These are phyloP conservation scores for Cyprinus carpio DNA, from an alignment of 2,113 vertebrate species.

Conservation along the genomic window DNA sequence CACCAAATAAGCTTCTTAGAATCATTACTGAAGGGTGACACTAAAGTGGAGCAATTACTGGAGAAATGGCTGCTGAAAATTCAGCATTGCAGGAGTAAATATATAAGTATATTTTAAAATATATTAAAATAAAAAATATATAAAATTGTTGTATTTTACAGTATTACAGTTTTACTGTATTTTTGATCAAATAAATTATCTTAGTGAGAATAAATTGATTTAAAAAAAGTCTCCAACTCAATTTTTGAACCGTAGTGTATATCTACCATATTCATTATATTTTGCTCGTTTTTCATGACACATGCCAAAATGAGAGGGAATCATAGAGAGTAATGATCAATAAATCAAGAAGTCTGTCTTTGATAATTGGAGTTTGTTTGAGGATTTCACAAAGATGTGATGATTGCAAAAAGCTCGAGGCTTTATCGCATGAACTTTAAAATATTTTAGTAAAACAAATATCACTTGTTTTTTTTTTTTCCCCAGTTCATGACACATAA, in stretches of 20 bases:
- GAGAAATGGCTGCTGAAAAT: too few relatives aligned
- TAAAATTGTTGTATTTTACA: not conserved
- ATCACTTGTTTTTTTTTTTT: not conserved
- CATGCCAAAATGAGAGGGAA: not conserved
- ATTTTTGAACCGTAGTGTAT: too few relatives aligned
- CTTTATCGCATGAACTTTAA: not conserved
- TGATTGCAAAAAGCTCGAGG: not conserved
- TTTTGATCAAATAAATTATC: not conserved
- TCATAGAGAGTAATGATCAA: not conserved
- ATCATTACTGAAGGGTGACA: too few relatives aligned
- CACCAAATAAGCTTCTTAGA: too few relatives aligned
- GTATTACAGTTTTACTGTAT: not conserved
- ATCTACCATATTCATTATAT: not conserved
- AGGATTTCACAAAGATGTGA: not conserved
- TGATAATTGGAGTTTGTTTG: not conserved
- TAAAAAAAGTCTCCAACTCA: too few relatives aligned
- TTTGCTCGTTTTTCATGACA: not conserved
- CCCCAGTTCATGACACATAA: not conserved
- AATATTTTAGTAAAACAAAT: slow-evolving; percentile 3
- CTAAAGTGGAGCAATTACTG: too few relatives aligned
- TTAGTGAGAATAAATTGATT: not conserved
- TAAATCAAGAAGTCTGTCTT: slow-evolving; percentile 5
- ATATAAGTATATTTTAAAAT: not conserved
- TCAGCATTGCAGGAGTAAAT: not conserved
- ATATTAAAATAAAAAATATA: not conserved